Conservation (phyloP, 1,140 invertebrate species). For the Bilobella aurantiaca region DNA sequence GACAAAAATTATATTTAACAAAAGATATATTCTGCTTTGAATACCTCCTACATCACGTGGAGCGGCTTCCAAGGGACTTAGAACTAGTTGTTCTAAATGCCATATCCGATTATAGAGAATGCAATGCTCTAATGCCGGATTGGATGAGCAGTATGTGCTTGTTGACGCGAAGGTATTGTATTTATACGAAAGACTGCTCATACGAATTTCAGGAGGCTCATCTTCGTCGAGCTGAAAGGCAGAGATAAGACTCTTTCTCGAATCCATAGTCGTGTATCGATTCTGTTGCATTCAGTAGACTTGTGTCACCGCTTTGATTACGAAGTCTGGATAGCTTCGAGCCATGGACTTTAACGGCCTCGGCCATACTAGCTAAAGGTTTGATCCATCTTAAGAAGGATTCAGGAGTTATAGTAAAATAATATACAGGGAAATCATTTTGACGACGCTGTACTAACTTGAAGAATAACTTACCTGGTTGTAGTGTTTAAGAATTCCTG, state of each 20-base stretch:
- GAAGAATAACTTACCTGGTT: conserved; percentile 25
- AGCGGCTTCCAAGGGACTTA: conserved; percentile 36
- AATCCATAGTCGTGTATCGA: background rate
- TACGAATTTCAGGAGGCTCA: conserved; percentile 3
- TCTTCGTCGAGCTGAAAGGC: conserved; percentile 15
- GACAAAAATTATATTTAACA: no score
- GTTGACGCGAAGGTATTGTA: conserved; percentile 18
- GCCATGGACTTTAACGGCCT: conserved; percentile 14
- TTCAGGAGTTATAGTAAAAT: no score
- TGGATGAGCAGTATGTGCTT: background rate
- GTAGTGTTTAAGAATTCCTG: conserved; percentile 22
- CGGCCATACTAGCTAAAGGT: conserved; percentile 22
- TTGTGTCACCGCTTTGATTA: background rate
- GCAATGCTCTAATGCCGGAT: conserved; percentile 21
- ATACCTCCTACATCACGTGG: conserved; percentile 34
- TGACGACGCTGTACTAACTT: no score
- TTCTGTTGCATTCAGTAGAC: background rate
- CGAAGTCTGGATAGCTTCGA: background rate
- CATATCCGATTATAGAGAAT: conserved; percentile 36
- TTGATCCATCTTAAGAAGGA: conserved; percentile 24
- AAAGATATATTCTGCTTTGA: no score
- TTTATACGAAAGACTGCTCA: conserved; percentile 14
- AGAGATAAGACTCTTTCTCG: conserved; percentile 18
- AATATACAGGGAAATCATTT: no score
- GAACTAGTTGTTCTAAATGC: conserved; percentile 39